These are phyloP conservation scores for Lithophane semibrunnea DNA, from an alignment of 2,888 invertebrate genomes.

Conservation along the genomic window DNA sequence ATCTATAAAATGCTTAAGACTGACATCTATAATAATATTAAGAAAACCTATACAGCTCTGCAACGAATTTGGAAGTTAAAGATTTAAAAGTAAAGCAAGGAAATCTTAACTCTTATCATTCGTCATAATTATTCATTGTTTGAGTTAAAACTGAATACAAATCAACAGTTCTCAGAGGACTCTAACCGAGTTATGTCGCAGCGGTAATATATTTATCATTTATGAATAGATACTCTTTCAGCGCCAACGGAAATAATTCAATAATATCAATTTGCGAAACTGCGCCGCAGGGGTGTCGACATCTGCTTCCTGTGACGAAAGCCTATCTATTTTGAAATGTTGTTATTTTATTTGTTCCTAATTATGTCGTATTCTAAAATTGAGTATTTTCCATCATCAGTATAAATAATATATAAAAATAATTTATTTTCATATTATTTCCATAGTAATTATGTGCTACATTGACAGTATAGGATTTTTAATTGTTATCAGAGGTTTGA, in stretches of 20 bases:
- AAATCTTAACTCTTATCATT: neutral
- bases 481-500: neutral
- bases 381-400: neutral
- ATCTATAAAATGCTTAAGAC: neutral
- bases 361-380: neutral
- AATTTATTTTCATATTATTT: no score
- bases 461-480: no score
- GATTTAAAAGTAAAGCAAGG: neutral
- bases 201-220: slow-evolving; percentile 17
- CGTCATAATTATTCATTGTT: neutral
- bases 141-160: neutral
- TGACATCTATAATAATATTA: neutral
- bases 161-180: neutral
- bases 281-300: neutral
- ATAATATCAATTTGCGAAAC: slow-evolving; percentile 30
- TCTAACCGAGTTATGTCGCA: neutral
- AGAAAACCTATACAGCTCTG: neutral
- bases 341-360: neutral
- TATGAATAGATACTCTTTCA: slow-evolving; percentile 16
- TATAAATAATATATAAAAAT: no score
- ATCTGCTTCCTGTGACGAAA: neutral
- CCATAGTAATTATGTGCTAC: neutral
- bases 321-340: neutral
- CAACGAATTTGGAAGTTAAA: neutral
- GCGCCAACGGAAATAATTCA: slow-evolving; percentile 24